These are phyloP conservation scores for Cheiracanthium punctorium DNA, from an alignment of 2,888 invertebrate genomes.

Conservation along the genomic window DNA sequence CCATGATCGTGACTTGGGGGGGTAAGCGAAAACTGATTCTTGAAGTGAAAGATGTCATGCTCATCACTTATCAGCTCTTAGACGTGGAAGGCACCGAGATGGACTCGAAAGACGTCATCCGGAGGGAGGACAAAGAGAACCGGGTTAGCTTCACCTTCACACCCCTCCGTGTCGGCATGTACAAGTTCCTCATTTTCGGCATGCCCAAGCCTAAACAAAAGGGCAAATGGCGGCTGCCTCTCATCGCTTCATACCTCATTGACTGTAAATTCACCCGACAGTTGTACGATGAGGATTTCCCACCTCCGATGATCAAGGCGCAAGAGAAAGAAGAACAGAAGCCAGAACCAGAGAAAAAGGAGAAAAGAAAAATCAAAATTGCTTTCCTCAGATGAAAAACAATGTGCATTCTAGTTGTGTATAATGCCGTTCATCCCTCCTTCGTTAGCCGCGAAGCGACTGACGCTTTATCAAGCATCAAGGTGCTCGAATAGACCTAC, in stretches of 20 bases:
- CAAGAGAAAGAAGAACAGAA: conserved; percentile 59
- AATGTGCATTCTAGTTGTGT: background rate
- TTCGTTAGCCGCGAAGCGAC: background rate
- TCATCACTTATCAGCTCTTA: conserved; percentile 71
- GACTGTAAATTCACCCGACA: conserved; percentile 72
- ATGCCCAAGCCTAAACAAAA: conserved; percentile 73
- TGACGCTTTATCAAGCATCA: background rate
- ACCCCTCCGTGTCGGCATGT: conserved; percentile 73
- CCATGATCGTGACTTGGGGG: conserved; percentile 74
- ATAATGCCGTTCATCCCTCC: background rate
- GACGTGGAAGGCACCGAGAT: conserved; percentile 72
- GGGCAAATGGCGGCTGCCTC: conserved; percentile 73
- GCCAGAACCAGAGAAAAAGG: conserved; percentile 34
- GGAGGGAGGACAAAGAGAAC: conserved; percentile 71
- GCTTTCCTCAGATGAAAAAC: conserved; percentile 62
- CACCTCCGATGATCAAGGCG: conserved; percentile 50
- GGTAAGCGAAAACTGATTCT: conserved; percentile 73
- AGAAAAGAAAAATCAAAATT: conserved; percentile 63
- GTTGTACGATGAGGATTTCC: conserved; percentile 65
- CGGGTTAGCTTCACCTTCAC: conserved; percentile 71
- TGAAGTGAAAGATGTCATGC: conserved; percentile 71
- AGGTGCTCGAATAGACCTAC: conserved; percentile 3
- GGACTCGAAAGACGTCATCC: conserved; percentile 71
- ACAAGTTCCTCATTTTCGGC: conserved; percentile 73
- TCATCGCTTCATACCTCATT: conserved; percentile 73